These are phyloP conservation scores for Tupaia chinensis DNA, from an alignment of 2,113 vertebrate species.

Conservation along the genomic window DNA sequence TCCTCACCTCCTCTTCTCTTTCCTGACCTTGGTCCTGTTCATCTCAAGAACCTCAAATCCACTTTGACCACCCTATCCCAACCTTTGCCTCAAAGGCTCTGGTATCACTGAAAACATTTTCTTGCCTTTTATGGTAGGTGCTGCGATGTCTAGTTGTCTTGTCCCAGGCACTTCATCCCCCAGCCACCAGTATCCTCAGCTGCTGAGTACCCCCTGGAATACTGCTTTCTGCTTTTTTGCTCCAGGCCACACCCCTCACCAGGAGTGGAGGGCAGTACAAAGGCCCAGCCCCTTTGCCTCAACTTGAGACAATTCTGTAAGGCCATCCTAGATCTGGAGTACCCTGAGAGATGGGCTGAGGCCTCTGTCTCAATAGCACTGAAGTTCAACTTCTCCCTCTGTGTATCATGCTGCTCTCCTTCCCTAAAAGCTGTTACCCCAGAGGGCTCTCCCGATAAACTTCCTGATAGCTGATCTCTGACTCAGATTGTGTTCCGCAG, in stretches of 20 bases:
- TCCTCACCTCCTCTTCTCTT: not conserved
- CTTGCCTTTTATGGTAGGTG: not conserved
- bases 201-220: not conserved
- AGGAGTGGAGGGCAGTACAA: not conserved
- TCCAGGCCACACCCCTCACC: not conserved
- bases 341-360: not conserved
- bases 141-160: not conserved
- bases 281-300: not conserved
- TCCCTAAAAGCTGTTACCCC: not conserved
- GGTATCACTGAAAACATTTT: not conserved
- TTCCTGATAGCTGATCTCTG: not conserved
- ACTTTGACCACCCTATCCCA: not conserved
- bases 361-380: not conserved
- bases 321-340: not conserved
- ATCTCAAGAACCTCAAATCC: not conserved
- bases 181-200: not conserved
- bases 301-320: not conserved
- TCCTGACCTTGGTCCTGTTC: not conserved
- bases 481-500: conserved; percentile 35
- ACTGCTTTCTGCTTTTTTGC: not conserved
- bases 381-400: not conserved
- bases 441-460: not conserved
- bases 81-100: not conserved
- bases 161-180: not conserved
- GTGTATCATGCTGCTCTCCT: not conserved